Base-by-base conservation (phyloP, 2,797 vertebrate genomes). In the Anabacerthia variegaticeps region DNA sequence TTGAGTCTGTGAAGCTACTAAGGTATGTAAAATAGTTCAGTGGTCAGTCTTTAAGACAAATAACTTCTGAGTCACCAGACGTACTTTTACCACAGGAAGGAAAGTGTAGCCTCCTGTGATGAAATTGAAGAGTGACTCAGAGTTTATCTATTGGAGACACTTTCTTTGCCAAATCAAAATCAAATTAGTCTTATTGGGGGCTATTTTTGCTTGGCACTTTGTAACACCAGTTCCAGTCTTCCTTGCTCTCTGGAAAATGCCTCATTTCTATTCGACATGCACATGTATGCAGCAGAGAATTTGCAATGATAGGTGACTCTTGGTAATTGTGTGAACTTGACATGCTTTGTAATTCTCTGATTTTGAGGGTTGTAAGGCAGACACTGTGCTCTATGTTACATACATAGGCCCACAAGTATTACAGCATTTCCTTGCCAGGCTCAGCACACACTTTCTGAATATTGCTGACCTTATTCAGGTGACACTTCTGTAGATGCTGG, bases 51-150 rank as follows among this genome's bases (percentile, higher is more conserved):
- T 84, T 74, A 88, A 94, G 88, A 83, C 62, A 85, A 88, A 85
- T 83, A 71, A 76, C 44, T 20, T 78, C 58, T 78, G 88, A 95
- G 61, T 94, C 95, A 94, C 61, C 62, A 92, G 83, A 77, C 3
- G 0, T 89, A 76, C 77, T 85, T 91, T 92, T 75, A 81, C 82
- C 95, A 76, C 84, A 96, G 85, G 91, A 94, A 91, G 87, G 91
- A 54, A 88, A 80, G 76, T 14, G 9, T 74, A 88, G 63, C 59
- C 61, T 76, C 41, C 74, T 93, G 1, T 92, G 74, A 80, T 67
- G 84, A 92, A 90, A 91, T 26, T 58, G 32, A 92, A 66, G 67
- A 89, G 69, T 94, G 88, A 88, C 63, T 94, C 85, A 71, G 93
- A 85, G 67, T 68, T 67, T 68, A 82, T 49, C 76, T 92, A 51